These are phyloP conservation scores for Sparus aurata DNA, from an alignment of 2,797 vertebrate genomes.

Conservation along the genomic window DNA sequence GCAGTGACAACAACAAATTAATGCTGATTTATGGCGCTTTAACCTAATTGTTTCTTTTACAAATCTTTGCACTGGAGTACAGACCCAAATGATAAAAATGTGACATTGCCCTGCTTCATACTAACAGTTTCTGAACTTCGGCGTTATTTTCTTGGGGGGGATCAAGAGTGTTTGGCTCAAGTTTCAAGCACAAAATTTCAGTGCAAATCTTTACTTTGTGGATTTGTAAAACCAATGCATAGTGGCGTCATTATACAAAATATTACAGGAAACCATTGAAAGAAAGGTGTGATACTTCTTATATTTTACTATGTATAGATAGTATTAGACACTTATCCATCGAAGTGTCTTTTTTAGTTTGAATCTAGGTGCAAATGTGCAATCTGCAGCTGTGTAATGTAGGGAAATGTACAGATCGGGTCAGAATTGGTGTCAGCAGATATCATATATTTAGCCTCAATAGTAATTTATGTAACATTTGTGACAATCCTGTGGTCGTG, in stretches of 20 bases:
- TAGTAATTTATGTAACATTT: background rate
- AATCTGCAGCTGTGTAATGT: background rate
- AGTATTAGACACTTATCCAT: background rate
- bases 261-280: background rate
- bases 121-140: background rate
- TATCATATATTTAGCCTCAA: background rate
- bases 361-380: background rate
- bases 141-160: background rate
- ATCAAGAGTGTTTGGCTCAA: background rate
- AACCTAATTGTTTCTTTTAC: constrained; percentile 1
- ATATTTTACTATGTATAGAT: background rate
- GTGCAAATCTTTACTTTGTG: background rate
- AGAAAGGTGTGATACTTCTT: background rate
- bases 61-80: background rate
- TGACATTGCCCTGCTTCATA: background rate
- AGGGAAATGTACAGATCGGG: background rate
- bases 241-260: background rate
- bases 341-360: background rate
- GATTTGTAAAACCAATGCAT: background rate
- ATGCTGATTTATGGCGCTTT: background rate
- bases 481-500: background rate
- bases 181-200: background rate
- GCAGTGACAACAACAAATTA: background rate
- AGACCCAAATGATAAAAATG: background rate
- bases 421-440: background rate